These are phyloP conservation scores for Corydoras maculifer DNA, from an alignment of 2,113 vertebrate species.

Conservation along the genomic window DNA sequence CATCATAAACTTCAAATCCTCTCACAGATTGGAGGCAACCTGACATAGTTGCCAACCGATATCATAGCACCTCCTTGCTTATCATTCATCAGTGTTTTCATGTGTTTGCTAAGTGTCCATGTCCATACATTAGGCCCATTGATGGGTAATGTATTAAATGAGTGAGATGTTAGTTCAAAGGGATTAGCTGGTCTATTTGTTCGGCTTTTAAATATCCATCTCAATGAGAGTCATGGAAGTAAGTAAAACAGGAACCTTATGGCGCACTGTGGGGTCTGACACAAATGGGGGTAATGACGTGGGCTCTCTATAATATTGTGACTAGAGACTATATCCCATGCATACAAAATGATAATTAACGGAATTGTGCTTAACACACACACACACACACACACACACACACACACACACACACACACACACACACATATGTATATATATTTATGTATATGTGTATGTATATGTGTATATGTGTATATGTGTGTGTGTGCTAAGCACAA, in stretches of 20 bases:
- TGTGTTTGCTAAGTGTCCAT: slow-evolving; percentile 51
- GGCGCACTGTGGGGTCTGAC: slow-evolving; percentile 51
- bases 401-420: too few species aligned
- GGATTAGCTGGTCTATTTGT: slow-evolving; percentile 31
- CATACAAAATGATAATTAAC: slow-evolving; percentile 12
- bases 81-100: slow-evolving; percentile 28
- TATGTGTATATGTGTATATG: too few species aligned
- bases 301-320: slow-evolving; percentile 25
- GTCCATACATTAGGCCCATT: slow-evolving; percentile 41
- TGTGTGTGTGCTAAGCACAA: too few species aligned
- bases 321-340: slow-evolving; percentile 39
- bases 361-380: too few species aligned
- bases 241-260: slow-evolving; percentile 64
- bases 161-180: slow-evolving; percentile 50
- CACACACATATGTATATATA: too few species aligned
- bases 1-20: slow-evolving; percentile 14
- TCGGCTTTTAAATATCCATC: slow-evolving; percentile 45
- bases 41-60: not conserved
- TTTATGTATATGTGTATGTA: too few species aligned
- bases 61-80: slow-evolving; percentile 7
- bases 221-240: slow-evolving; percentile 45
- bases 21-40: not conserved
- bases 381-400: too few species aligned
- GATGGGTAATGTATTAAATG: slow-evolving; percentile 47
- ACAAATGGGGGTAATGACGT: not conserved